Base-by-base conservation (phyloP, 2,797 vertebrate species). In the Petrocephalus schoutedeni region DNA sequence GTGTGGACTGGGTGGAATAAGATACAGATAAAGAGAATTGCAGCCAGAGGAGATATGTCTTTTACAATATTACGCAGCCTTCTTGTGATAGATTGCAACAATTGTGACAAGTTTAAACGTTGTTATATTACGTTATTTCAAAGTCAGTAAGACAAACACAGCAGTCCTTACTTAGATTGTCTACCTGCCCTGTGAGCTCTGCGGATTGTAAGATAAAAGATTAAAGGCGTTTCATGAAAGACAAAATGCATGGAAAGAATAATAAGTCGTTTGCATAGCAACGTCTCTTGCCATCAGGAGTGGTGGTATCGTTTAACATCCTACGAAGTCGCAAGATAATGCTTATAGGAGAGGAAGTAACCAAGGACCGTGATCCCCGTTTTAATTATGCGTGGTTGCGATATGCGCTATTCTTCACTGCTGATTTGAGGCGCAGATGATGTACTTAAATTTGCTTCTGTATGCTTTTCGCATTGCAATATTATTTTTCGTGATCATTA, bases 1-100 rank as follows among this genome's bases (percentile, higher is more conserved):
- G 93, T 91, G 92, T 85, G 92, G 95, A 93, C 90, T 91, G 91
- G 90, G 89, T 80, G 90, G 90, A 89, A 87, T 88, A 36, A 86
- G 88, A 67, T 90, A 51, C 54, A 1, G 53, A 41, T 32, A 45
- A 41, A 86, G 53, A 86, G 53, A 5, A 87, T 57, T 61, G 57
- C 58, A 54, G 80, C 61, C 87, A 56, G 85, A 87, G 28, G 45
- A 67, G 58, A 82, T 86, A 16, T 85, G 58, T n/a, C 5, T 8
- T 14, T 41, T 71, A 28, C 6, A 77, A 19, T 71, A 92, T 92
- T 90, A 91, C 85, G 88, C 91, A 88, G 2, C 58, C 82, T 87
- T 92, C 92, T 92, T 89, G 54, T 32, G 19, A 32, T 19, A 56
- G 53, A 86, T 86, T 86, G 49, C 21, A 53, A 58, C 23, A 28